phyloP scores from a whole-genome alignment of 2,797 vertebrate genomes.

The Urophycis tenuis region DNA sequence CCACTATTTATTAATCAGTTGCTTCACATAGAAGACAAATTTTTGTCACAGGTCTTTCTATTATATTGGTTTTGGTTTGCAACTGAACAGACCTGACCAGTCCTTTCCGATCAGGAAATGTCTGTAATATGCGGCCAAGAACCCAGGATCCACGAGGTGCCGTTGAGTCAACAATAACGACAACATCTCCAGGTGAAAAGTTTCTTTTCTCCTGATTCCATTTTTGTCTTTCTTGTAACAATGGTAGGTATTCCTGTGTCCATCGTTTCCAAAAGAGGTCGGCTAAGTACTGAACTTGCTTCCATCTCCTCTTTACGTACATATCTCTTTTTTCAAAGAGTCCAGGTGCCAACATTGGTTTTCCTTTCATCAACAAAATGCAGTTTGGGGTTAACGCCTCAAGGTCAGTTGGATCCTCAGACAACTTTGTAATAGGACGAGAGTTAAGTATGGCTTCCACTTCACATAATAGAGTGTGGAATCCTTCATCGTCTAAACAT shows the following conservation, averaged over 20 bases:
- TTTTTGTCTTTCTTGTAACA: not conserved
- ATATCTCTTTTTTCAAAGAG: not conserved
- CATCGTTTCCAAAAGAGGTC: not conserved
- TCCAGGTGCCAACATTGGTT: too few relatives aligned
- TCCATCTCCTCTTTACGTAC: not conserved
- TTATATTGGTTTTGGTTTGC: not conserved
- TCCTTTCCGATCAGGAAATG: not conserved
- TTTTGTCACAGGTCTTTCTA: not conserved
- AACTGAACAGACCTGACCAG: not conserved
- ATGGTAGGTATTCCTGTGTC: not conserved
- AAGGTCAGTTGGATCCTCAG: not conserved
- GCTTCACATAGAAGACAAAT: too few relatives aligned
- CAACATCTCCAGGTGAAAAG: not conserved
- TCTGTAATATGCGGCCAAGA: not conserved
- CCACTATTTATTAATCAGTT: too few relatives aligned
- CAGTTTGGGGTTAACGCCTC: not conserved
- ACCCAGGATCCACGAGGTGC: not conserved
- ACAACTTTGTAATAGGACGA: not conserved
- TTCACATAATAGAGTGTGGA: not conserved
- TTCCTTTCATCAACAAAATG: not conserved
- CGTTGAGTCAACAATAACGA: not conserved
- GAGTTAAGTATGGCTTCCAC: not conserved
- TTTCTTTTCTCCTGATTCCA: not conserved
- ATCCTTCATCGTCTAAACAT: not conserved
- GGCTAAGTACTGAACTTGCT: too few relatives aligned